These are phyloP conservation scores for Lottia scabra DNA, from an alignment of 2,888 invertebrate genomes.

Conservation along the genomic window DNA sequence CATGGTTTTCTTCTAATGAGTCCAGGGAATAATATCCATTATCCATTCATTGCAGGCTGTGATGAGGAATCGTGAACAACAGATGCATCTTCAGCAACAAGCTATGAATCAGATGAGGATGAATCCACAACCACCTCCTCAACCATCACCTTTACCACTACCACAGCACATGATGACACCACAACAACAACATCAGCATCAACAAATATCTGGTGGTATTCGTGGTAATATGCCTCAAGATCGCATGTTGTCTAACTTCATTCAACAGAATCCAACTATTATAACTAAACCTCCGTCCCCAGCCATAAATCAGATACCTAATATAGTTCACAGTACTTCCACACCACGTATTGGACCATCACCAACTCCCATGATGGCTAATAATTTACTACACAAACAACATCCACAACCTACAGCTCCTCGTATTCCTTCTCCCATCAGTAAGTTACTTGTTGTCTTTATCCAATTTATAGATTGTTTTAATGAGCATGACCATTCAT, in stretches of 20 bases:
- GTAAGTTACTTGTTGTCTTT: slow-evolving; percentile 53
- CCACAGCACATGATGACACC: slow-evolving; percentile 14
- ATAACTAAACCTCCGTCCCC: slow-evolving; percentile 64
- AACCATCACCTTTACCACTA: slow-evolving; percentile 11
- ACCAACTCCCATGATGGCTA: slow-evolving; percentile 35
- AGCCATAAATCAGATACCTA: slow-evolving; percentile 40
- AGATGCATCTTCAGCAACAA: slow-evolving; percentile 55
- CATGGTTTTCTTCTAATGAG: too few relatives aligned
- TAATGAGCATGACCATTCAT: too few relatives aligned
- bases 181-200: slow-evolving; percentile 70
- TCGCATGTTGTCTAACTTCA: slow-evolving; percentile 53
- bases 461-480: too few relatives aligned
- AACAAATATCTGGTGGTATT: slow-evolving; percentile 66
- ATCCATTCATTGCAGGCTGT: slow-evolving; percentile 57
- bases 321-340: slow-evolving; percentile 40
- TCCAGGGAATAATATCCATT: too few relatives aligned
- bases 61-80: slow-evolving; percentile 58
- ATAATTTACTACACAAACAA: slow-evolving; percentile 39
- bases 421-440: slow-evolving; percentile 65
- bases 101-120: slow-evolving; percentile 47
- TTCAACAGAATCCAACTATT: slow-evolving; percentile 64
- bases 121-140: slow-evolving; percentile 12
- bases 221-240: slow-evolving; percentile 33
- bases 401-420: slow-evolving; percentile 50
- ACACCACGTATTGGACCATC: slow-evolving; percentile 48